A percentile compares a stretch with the other conserved stretches of the same genome.
phyloP scores from a whole-genome alignment of 2,113 vertebrate genomes.

The Epinephelus lanceolatus region DNA sequence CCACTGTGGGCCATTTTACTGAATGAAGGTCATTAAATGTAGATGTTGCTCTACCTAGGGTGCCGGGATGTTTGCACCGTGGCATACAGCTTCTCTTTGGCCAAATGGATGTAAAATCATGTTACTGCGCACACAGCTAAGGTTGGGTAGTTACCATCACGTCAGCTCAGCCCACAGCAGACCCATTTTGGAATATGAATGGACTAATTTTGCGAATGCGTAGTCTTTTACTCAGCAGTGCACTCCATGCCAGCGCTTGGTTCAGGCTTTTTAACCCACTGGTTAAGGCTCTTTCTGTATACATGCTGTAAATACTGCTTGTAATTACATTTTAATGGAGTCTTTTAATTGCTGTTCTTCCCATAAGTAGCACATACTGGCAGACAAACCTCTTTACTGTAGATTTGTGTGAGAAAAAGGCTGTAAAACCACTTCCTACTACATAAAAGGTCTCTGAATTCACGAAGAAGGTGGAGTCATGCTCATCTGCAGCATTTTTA shows the following conservation, averaged over 20 bases:
- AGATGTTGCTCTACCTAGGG: constrained; percentile 40
- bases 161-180: constrained; percentile 36
- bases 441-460: neutral
- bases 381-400: neutral
- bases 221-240: constrained; percentile 19
- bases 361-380: neutral
- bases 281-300: constrained; percentile 16
- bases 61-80: constrained; percentile 34
- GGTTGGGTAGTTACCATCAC: constrained; percentile 35
- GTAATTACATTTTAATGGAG: constrained; percentile 11
- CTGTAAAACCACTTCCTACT: neutral
- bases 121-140: constrained; percentile 33
- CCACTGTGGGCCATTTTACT: constrained; percentile 48
- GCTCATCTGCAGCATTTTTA: neutral
- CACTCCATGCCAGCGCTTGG: neutral
- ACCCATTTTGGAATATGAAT: constrained; percentile 49
- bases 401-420: neutral
- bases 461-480: neutral
- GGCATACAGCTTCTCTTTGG: constrained; percentile 25
- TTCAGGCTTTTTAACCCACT: neutral
- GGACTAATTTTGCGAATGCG: constrained; percentile 41
- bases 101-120: constrained; percentile 45
- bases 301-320: constrained; percentile 11
- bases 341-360: constrained; percentile 20
- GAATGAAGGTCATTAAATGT: constrained; percentile 59